A percentile compares a stretch with the other conserved stretches of the same genome.
Conservation (phyloP, 2,113 vertebrate species). For the Triplophysa tibetana region DNA sequence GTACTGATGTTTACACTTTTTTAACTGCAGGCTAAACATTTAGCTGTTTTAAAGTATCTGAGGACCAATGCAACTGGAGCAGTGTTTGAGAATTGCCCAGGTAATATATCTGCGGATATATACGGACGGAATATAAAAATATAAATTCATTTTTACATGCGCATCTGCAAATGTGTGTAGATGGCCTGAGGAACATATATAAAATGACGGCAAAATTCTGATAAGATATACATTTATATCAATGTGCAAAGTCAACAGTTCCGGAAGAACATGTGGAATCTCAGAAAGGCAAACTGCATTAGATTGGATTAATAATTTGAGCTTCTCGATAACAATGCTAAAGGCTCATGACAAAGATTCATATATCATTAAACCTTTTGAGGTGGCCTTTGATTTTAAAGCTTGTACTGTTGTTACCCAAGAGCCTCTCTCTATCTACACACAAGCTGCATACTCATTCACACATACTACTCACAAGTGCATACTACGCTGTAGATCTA, state of each 20-base stretch:
- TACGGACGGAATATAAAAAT: too few species aligned
- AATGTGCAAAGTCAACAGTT: neutral
- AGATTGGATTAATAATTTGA: constrained; percentile 3
- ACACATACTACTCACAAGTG: neutral
- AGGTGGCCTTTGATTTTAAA: constrained; percentile 24
- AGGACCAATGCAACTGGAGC: neutral
- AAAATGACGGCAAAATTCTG: constrained; percentile 20
- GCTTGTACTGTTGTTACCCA: neutral
- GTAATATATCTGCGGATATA: neutral
- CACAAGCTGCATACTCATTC: constrained; percentile 4
- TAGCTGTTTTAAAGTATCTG: neutral
- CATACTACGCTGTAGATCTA: neutral
- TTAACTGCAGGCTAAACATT: too few species aligned
- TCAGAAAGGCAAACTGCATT: constrained; percentile 19
- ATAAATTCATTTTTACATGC: neutral
- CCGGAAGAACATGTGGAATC: neutral
- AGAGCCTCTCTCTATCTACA: neutral
- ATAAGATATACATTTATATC: constrained; percentile 3
- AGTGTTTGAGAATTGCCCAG: neutral
- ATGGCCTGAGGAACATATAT: neutral
- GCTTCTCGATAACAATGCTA: constrained; percentile 5
- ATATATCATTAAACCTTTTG: constrained; percentile 30
- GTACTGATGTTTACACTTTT: too few species aligned
- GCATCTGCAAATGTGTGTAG: neutral
- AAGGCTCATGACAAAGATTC: constrained; percentile 11